Conservation (phyloP, 2,113 vertebrate genomes). For the Clupea harengus region DNA sequence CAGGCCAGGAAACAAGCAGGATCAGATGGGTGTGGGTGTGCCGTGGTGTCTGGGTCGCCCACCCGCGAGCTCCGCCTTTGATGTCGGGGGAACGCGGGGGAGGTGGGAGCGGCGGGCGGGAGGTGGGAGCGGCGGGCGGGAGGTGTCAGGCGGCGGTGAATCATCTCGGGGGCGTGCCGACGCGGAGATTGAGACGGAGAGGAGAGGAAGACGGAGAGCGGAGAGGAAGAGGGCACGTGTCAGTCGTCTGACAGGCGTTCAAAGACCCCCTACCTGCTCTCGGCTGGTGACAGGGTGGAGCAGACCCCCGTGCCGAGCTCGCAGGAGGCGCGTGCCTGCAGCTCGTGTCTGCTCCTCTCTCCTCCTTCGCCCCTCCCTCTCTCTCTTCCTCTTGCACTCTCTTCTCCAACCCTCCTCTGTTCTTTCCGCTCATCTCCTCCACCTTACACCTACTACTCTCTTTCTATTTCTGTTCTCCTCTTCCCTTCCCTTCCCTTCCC, state of each 20-base stretch:
- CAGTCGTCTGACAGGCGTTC: slow-evolving; percentile 41
- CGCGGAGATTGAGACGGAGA: not conserved
- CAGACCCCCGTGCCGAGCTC: too few species aligned
- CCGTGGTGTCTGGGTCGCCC: not conserved
- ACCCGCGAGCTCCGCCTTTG: not conserved
- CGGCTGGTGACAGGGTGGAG: too few species aligned
- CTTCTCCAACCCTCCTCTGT: too few species aligned
- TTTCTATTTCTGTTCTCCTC: not conserved
- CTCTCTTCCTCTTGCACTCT: too few species aligned
- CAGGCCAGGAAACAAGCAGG: not conserved
- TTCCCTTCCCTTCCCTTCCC: not conserved
- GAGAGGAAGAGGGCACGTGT: slow-evolving; percentile 20
- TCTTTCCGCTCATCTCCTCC: too few species aligned
- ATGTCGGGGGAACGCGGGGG: not conserved
- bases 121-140: not conserved
- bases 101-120: not conserved
- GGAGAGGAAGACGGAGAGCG: slow-evolving; percentile 14
- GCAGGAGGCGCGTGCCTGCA: not conserved
- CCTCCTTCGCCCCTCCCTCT: too few species aligned
- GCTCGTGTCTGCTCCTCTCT: not conserved
- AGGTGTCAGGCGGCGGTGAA: slow-evolving; percentile 21
- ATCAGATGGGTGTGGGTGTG: not conserved
- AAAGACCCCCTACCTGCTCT: slow-evolving; percentile 16
- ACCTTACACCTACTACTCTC: not conserved
- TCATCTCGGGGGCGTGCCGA: slow-evolving; percentile 6